phyloP scores from a whole-genome alignment of 2,113 vertebrate species.

The Elephas maximus region DNA sequence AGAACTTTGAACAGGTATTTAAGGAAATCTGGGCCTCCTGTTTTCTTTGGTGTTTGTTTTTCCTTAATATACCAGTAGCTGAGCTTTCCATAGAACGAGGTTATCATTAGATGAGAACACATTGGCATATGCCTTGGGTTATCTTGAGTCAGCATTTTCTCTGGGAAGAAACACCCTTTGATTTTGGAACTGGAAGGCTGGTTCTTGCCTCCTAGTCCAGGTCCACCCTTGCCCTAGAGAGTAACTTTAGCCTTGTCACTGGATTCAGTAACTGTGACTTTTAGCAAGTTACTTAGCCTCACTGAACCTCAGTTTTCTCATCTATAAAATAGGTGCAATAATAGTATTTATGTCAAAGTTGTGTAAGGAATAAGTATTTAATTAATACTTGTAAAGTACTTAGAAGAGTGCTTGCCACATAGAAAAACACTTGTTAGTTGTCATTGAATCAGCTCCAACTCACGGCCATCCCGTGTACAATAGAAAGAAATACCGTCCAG shows the following conservation, averaged over 20 bases:
- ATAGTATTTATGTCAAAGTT: conserved; percentile 2
- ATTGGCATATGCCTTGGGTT: background rate
- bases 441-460: background rate
- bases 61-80: background rate
- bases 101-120: conserved; percentile 42
- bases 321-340: background rate
- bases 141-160: conserved; percentile 27
- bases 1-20: conserved; percentile 46
- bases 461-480: background rate
- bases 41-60: conserved; percentile 16
- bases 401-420: background rate
- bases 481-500: background rate
- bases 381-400: background rate
- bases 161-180: background rate
- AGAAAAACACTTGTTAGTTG: background rate
- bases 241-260: background rate
- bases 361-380: conserved; percentile 14
- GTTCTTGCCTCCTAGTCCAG: background rate
- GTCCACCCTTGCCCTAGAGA: no score
- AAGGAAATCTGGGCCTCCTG: background rate
- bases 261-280: background rate
- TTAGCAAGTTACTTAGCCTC: conserved; percentile 2
- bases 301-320: background rate
- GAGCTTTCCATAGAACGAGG: background rate
- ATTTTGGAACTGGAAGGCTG: conserved; percentile 7